These are phyloP conservation scores for Pseudochaenichthys georgianus DNA, from an alignment of 2,797 vertebrate genomes.

Conservation along the genomic window DNA sequence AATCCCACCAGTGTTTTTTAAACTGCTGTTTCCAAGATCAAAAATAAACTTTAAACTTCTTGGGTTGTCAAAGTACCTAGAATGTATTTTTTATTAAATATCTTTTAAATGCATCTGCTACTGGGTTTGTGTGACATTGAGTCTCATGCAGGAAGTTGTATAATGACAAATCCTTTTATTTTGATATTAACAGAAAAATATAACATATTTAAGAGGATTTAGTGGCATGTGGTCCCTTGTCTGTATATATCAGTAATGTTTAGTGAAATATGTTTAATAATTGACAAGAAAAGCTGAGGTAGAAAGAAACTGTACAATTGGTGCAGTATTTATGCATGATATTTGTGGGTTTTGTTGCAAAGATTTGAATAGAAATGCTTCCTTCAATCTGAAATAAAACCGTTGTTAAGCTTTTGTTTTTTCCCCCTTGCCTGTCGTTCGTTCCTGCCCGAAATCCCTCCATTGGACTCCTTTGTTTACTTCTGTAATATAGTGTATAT, in stretches of 20 bases:
- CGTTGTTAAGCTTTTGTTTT: no score
- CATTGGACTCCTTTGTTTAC: no score
- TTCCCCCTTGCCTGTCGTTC: no score
- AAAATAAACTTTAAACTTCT: neutral
- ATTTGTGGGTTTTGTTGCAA: neutral
- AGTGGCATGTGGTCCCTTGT: no score
- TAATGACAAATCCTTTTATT: no score
- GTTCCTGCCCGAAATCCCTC: no score
- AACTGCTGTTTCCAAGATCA: neutral
- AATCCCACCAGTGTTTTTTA: neutral
- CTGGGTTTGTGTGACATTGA: accelerated
- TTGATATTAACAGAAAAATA: no score
- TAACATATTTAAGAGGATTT: no score
- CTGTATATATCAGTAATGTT: neutral
- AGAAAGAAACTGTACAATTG: neutral
- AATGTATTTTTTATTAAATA: neutral
- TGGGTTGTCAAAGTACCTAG: neutral
- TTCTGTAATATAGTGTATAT: no score
- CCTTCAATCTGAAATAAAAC: neutral
- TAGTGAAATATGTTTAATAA: neutral
- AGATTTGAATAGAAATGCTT: neutral
- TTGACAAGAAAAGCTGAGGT: neutral
- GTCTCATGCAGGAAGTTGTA: neutral
- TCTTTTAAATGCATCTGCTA: neutral
- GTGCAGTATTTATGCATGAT: neutral